A percentile compares a stretch with the other conserved stretches of the same genome.
These are phyloP conservation scores for Uropsilus gracilis DNA, from an alignment of 2,113 vertebrate species.

Conservation along the genomic window DNA sequence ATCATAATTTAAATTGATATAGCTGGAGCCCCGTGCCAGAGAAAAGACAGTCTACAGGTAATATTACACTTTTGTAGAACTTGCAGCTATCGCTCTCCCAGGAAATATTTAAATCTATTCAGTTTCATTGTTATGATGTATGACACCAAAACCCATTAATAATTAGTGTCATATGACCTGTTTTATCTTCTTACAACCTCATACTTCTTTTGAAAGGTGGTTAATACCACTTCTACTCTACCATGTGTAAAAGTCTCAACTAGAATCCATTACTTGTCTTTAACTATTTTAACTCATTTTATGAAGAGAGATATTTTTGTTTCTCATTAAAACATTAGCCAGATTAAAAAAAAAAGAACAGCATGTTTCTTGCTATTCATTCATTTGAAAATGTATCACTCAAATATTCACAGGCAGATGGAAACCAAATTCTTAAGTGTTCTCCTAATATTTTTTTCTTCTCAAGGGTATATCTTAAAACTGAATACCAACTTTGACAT, in stretches of 20 bases:
- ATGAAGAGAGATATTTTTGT: not conserved
- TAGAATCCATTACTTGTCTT: not conserved
- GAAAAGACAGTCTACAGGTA: not conserved
- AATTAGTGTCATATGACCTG: slow-evolving; percentile 18
- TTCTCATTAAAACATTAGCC: not conserved
- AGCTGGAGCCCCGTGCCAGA: slow-evolving; percentile 53
- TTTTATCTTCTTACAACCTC: slow-evolving; percentile 31
- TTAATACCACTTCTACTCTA: not conserved
- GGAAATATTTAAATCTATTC: not conserved
- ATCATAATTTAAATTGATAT: slow-evolving; percentile 61
- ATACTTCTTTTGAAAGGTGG: not conserved
- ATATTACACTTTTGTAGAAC: not conserved
- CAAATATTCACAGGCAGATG: not conserved
- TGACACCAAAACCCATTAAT: slow-evolving; percentile 49
- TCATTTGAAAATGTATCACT: not conserved
- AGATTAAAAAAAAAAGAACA: too few relatives aligned
- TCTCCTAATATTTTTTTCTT: not conserved
- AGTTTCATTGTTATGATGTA: slow-evolving; percentile 37
- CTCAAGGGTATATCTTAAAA: not conserved
- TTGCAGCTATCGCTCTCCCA: not conserved
- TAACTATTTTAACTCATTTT: not conserved
- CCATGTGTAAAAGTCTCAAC: not conserved
- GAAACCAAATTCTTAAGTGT: not conserved
- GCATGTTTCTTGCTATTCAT: not conserved
- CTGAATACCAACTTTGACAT: not conserved